phyloP scores from a whole-genome alignment of 2,113 vertebrate species.

The Natator depressus region DNA sequence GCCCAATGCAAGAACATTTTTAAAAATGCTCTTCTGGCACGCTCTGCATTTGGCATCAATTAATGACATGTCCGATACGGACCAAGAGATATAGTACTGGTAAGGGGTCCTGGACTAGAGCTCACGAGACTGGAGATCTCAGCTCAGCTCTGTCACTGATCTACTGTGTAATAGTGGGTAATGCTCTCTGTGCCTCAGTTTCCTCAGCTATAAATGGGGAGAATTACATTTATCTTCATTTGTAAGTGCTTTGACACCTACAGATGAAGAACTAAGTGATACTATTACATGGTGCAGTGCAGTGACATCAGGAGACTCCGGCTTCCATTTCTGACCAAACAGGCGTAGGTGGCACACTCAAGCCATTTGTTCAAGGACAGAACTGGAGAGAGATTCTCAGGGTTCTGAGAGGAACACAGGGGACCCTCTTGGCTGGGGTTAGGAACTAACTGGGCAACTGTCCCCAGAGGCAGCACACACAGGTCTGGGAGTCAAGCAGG shows the following conservation, averaged over 20 bases:
- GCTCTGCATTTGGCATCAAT: neutral
- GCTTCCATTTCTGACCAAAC: neutral
- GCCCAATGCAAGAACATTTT: neutral
- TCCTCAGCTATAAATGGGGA: neutral
- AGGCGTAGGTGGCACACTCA: neutral
- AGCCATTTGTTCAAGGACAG: neutral
- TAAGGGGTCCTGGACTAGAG: fast-evolving
- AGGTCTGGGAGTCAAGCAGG: neutral
- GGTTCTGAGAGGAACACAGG: neutral
- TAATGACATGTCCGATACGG: neutral
- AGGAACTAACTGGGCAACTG: neutral
- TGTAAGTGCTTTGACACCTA: neutral
- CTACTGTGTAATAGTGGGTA: neutral
- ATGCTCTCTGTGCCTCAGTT: neutral
- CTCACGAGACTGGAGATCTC: neutral
- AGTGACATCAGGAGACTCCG: neutral
- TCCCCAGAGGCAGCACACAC: neutral
- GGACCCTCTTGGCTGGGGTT: neutral
- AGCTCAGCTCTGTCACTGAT: neutral
- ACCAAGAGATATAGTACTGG: neutral
- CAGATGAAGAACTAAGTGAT: neutral
- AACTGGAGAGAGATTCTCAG: neutral
- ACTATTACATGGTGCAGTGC: neutral
- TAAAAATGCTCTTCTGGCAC: neutral
- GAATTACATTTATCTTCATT: neutral